Conservation (phyloP, 2,888 invertebrate species). For the Cistogaster globosa region DNA sequence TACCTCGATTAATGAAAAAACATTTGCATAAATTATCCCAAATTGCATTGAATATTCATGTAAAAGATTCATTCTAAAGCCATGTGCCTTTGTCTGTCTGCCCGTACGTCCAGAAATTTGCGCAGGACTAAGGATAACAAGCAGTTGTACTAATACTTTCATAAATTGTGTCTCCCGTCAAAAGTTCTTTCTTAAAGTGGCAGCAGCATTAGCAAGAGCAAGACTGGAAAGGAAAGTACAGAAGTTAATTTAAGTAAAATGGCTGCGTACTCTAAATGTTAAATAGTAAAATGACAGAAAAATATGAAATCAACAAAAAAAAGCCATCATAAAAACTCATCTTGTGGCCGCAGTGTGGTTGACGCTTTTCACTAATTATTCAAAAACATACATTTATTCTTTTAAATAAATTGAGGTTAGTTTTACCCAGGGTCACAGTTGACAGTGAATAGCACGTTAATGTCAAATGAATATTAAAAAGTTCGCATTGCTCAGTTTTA, state of each 20-base stretch:
- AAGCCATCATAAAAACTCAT: constrained; percentile 68
- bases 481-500: constrained; percentile 19
- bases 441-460: constrained; percentile 74
- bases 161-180: constrained; percentile 26
- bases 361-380: constrained; percentile 78
- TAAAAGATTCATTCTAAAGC: constrained; percentile 56
- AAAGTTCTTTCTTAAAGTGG: constrained; percentile 30
- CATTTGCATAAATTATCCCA: constrained; percentile 83
- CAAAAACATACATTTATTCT: constrained; percentile 75
- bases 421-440: constrained; percentile 72
- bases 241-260: constrained; percentile 59
- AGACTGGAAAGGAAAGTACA: constrained; percentile 18
- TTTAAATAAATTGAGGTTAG: constrained; percentile 67
- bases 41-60: constrained; percentile 82
- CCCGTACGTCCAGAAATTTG: constrained; percentile 39
- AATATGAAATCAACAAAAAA: neutral
- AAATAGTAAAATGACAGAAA: constrained; percentile 50
- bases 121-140: constrained; percentile 62
- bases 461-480: constrained; percentile 75
- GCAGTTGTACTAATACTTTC: neutral
- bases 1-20: constrained; percentile 82
- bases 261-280: constrained; percentile 69
- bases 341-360: constrained; percentile 81
- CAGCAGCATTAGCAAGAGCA: constrained; percentile 1
- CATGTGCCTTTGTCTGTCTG: constrained; percentile 34